Percentiles rank a stretch among this genome's conserved stretches.
phyloP scores from a whole-genome alignment of 2,797 vertebrate genomes.

The Cyprinella venusta region DNA sequence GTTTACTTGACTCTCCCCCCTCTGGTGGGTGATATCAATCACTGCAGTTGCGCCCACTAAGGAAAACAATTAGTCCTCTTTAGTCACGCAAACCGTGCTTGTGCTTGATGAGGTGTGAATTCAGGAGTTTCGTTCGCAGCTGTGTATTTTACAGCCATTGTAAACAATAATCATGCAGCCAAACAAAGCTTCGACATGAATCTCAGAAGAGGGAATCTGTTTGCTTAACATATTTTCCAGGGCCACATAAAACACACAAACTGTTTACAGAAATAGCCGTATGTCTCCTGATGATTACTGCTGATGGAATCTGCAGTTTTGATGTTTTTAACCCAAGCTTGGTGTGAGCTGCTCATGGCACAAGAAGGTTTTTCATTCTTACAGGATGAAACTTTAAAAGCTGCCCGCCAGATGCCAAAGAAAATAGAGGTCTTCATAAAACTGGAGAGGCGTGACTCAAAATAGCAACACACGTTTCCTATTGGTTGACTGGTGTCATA shows the following conservation, averaged over 20 bases:
- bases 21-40: slow-evolving; percentile 58
- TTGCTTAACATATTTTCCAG: slow-evolving; percentile 53
- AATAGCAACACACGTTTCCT: slow-evolving; percentile 73
- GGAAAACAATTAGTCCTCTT: slow-evolving; percentile 31
- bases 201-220: slow-evolving; percentile 48
- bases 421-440: slow-evolving; percentile 75
- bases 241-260: slow-evolving; percentile 54
- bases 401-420: slow-evolving; percentile 68
- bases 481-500: slow-evolving; percentile 64
- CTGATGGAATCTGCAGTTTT: slow-evolving; percentile 53
- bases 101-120: slow-evolving; percentile 67
- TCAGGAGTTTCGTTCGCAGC: slow-evolving; percentile 69
- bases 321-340: slow-evolving; percentile 62
- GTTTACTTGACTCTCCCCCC: slow-evolving; percentile 45
- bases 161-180: slow-evolving; percentile 68
- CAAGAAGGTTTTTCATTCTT: slow-evolving; percentile 62
- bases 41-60: slow-evolving; percentile 26
- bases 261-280: not conserved
- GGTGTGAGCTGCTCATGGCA: slow-evolving; percentile 71
- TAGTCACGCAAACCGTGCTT: slow-evolving; percentile 31
- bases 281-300: slow-evolving; percentile 57
- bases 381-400: slow-evolving; percentile 61
- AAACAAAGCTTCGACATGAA: slow-evolving; percentile 59
- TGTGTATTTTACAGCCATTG: slow-evolving; percentile 70
- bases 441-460: slow-evolving; percentile 64